Conservation (phyloP, 2,888 invertebrate species). For the Morpho helenor region DNA sequence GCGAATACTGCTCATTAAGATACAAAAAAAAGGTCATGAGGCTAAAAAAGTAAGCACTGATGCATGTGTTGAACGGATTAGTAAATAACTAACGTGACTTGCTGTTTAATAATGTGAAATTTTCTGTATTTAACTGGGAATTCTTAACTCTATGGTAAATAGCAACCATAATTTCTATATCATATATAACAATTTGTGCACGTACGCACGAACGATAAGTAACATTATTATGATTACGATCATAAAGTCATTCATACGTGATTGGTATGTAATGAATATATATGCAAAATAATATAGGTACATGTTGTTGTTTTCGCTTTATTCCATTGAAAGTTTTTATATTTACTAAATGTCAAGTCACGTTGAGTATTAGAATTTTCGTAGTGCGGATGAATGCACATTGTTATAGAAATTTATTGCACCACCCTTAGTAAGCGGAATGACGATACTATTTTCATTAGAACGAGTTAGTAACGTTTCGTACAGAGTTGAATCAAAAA, state of each 20-base stretch:
- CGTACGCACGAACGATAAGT: neutral
- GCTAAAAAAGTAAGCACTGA: conserved; percentile 10
- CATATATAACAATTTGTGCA: neutral
- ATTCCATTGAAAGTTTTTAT: neutral
- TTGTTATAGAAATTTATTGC: conserved; percentile 28
- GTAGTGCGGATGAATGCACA: conserved; percentile 23
- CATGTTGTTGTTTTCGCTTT: neutral
- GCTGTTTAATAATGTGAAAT: neutral
- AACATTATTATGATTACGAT: neutral
- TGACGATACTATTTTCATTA: conserved; percentile 11
- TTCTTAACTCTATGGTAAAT: no score
- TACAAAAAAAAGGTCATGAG: conserved; percentile 9
- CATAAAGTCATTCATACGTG: neutral
- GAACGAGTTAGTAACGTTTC: neutral
- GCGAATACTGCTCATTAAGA: conserved; percentile 3
- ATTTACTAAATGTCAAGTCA: conserved; percentile 20
- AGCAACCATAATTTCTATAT: no score
- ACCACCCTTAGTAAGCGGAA: conserved; percentile 25
- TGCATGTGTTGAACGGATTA: conserved; percentile 19
- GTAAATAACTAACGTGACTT: conserved; percentile 22
- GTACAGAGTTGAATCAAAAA: no score
- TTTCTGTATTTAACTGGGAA: no score
- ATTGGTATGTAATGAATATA: conserved; percentile 1
- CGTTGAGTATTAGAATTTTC: conserved; percentile 14
- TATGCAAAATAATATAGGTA: no score